These are phyloP conservation scores for Synchiropus splendidus DNA, from an alignment of 2,113 vertebrate species.

Conservation along the genomic window DNA sequence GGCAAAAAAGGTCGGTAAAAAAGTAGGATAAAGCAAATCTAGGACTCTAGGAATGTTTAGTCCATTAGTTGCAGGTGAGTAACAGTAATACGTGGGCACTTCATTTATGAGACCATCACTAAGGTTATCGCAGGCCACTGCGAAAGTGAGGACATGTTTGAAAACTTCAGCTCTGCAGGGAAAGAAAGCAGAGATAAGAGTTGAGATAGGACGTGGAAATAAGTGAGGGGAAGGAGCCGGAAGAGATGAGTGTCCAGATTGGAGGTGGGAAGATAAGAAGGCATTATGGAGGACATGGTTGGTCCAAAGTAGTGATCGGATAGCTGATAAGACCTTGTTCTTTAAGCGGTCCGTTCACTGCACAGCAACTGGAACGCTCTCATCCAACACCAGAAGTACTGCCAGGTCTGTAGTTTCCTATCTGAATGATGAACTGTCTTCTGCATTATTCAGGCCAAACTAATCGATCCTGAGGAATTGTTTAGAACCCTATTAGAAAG, in stretches of 20 bases:
- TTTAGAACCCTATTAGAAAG: conserved; percentile 15
- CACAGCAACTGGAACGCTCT: too few species aligned
- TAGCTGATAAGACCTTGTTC: too few species aligned
- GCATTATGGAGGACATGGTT: conserved; percentile 33
- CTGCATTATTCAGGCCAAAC: conserved; percentile 9
- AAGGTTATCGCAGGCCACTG: too few species aligned
- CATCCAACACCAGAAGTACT: too few species aligned
- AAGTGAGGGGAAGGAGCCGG: conserved; percentile 15
- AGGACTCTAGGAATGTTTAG: too few species aligned
- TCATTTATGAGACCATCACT: too few species aligned
- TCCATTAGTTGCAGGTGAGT: too few species aligned
- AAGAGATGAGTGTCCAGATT: conserved; percentile 45
- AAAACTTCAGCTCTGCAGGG: conserved; percentile 23
- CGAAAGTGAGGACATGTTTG: too few species aligned
- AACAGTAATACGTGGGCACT: too few species aligned
- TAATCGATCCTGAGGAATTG: conserved; percentile 6
- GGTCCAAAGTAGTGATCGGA: conserved; percentile 24
- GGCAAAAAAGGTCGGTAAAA: too few species aligned
- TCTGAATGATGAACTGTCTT: neutral
- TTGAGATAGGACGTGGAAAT: conserved; percentile 15
- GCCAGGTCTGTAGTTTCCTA: neutral
- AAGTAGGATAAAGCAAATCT: too few species aligned
- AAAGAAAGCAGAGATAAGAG: conserved; percentile 19
- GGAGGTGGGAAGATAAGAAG: conserved; percentile 32
- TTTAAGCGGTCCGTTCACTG: too few species aligned